phyloP scores from a whole-genome alignment of 2,888 invertebrate species.

The Tinea pellionella region DNA sequence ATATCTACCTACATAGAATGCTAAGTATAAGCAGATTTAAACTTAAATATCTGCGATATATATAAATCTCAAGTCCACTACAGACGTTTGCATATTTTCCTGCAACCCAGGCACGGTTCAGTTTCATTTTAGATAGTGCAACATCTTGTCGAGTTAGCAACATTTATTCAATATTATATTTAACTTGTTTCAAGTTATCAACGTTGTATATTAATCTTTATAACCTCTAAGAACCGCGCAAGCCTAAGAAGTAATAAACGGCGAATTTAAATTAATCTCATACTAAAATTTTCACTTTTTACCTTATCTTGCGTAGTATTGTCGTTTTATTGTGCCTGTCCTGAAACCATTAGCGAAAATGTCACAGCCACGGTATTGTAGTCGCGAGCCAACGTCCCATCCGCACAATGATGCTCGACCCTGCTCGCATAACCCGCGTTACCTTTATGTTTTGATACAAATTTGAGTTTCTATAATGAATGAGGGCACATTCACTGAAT shows the following conservation, averaged over 20 bases:
- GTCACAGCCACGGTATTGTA: slow-evolving; percentile 65
- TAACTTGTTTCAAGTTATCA: not conserved
- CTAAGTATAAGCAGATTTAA: no score
- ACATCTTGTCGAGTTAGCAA: slow-evolving; percentile 44
- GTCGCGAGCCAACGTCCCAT: slow-evolving; percentile 49
- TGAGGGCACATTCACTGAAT: slow-evolving; percentile 20
- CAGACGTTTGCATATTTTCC: not conserved
- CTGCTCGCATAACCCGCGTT: slow-evolving; percentile 30
- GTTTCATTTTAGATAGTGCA: slow-evolving; percentile 57
- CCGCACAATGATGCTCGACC: slow-evolving; percentile 63
- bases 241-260: slow-evolving; percentile 4
- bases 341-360: slow-evolving; percentile 69
- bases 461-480: slow-evolving; percentile 61
- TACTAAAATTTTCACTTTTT: slow-evolving; percentile 66
- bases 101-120: slow-evolving; percentile 18
- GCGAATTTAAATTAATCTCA: slow-evolving; percentile 60
- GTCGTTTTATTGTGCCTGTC: slow-evolving; percentile 68
- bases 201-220: no score
- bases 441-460: slow-evolving; percentile 62
- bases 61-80: not conserved
- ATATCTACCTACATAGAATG: not conserved
- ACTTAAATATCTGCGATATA: no score
- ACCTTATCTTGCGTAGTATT: slow-evolving; percentile 66
- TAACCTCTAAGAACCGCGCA: not conserved
- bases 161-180: not conserved